phyloP scores from a whole-genome alignment of 1,140 invertebrate species.

The Danaus plexippus region DNA sequence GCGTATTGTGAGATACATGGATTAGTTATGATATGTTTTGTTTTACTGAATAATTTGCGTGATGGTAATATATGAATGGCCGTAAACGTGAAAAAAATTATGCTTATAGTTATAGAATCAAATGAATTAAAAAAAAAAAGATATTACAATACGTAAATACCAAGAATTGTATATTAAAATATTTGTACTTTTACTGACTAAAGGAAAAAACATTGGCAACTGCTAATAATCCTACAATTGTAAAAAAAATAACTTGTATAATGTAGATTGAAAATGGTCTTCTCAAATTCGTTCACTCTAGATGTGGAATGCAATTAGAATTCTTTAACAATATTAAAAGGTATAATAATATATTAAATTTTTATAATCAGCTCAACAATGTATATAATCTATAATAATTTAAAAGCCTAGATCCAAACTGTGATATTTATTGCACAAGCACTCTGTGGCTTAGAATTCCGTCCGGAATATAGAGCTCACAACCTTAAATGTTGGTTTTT shows the following conservation, averaged over 20 bases:
- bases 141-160: constrained; percentile 73
- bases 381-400: constrained; percentile 74
- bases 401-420: constrained; percentile 74
- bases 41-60: constrained; percentile 66
- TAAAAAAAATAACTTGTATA: constrained; percentile 72
- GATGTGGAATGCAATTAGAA: constrained; percentile 74
- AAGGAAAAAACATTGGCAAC: constrained; percentile 73
- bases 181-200: constrained; percentile 75
- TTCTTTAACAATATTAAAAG: constrained; percentile 74
- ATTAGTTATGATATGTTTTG: constrained; percentile 68
- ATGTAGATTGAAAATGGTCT: constrained; percentile 70
- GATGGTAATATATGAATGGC: constrained; percentile 58
- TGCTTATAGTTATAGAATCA: constrained; percentile 69
- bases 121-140: constrained; percentile 61
- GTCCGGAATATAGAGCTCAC: constrained; percentile 70
- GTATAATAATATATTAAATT: constrained; percentile 75
- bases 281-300: constrained; percentile 71
- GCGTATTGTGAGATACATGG: constrained; percentile 33
- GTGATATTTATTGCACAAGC: constrained; percentile 75
- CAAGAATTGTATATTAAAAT: constrained; percentile 73
- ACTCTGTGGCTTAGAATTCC: constrained; percentile 72
- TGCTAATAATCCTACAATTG: constrained; percentile 71
- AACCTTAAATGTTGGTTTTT: constrained; percentile 67
- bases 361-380: constrained; percentile 74
- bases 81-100: constrained; percentile 63